A percentile compares a stretch with the other conserved stretches of the same genome.
phyloP scores from a whole-genome alignment of 2,797 vertebrate species.

The Halcyon leucocephala region DNA sequence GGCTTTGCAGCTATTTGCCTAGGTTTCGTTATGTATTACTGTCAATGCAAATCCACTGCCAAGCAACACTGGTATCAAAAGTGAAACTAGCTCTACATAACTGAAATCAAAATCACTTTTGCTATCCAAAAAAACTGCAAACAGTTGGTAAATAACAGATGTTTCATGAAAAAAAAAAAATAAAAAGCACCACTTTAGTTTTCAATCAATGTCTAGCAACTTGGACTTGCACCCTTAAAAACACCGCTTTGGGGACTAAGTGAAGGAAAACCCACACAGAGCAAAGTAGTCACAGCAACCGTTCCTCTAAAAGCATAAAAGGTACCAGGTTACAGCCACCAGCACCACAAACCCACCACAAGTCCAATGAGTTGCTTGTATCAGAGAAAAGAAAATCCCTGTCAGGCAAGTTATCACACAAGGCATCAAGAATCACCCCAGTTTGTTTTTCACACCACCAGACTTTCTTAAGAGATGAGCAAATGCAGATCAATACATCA shows the following conservation, averaged over 20 bases:
- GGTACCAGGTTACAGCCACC: not conserved
- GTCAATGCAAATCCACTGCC: not conserved
- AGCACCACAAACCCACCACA: not conserved
- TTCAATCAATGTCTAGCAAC: not conserved
- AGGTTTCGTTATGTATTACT: not conserved
- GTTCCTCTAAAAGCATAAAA: not conserved
- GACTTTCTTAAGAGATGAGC: not conserved
- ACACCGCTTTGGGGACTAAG: not conserved
- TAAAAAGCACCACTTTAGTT: not conserved
- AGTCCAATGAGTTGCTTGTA: rapidly evolving
- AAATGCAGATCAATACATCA: not conserved
- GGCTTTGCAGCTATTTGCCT: not conserved
- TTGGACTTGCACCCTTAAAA: not conserved
- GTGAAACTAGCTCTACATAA: not conserved
- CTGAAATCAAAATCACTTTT: not conserved
- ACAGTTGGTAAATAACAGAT: not conserved
- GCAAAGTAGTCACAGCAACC: not conserved
- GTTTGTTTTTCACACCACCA: not conserved
- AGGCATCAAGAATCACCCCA: not conserved
- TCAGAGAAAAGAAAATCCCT: not conserved
- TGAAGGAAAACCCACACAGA: not conserved
- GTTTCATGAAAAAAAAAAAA: not conserved
- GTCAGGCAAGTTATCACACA: not conserved
- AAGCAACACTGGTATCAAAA: not conserved
- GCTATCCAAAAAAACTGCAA: not conserved